Evolutionary conservation across 2,797 vertebrate species (phyloP).

Genomic region (Balearica regulorum): DNA sequence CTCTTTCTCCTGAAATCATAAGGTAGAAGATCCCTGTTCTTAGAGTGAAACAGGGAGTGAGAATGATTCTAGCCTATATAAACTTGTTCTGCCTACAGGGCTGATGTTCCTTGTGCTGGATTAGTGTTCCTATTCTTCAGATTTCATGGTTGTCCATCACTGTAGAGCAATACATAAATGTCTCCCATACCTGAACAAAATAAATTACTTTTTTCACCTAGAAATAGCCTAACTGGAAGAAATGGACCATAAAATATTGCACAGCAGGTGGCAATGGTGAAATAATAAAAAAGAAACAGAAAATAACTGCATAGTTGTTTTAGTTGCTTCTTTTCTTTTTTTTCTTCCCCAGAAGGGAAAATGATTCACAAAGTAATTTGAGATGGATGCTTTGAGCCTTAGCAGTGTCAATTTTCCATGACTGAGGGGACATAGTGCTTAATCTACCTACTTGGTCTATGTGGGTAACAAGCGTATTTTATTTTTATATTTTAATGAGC

Average conservation of each 20-base stretch:
- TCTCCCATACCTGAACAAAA: accelerated
- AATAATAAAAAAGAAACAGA: background rate
- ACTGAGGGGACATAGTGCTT: background rate
- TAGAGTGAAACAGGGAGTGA: accelerated
- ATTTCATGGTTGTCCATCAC: accelerated
- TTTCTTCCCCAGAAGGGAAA: background rate
- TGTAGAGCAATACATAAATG: background rate
- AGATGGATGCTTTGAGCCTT: background rate
- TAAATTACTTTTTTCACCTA: background rate
- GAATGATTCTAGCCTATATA: no score
- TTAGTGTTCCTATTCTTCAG: background rate
- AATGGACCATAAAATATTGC: background rate
- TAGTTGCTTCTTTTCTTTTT: background rate
- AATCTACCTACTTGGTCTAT: background rate
- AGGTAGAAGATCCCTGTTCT: no score
- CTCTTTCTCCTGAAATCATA: no score
- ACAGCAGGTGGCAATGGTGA: background rate
- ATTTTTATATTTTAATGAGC: background rate
- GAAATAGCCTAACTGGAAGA: background rate
- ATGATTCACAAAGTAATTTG: background rate
- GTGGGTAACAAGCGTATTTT: background rate
- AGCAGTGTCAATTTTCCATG: background rate
- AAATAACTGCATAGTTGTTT: background rate
- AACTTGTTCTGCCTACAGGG: no score
- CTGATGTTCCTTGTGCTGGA: background rate